A percentile compares a stretch with the other conserved stretches of the same genome.
Conservation (phyloP, 2,113 vertebrate species). For the Lagopus leucura region DNA sequence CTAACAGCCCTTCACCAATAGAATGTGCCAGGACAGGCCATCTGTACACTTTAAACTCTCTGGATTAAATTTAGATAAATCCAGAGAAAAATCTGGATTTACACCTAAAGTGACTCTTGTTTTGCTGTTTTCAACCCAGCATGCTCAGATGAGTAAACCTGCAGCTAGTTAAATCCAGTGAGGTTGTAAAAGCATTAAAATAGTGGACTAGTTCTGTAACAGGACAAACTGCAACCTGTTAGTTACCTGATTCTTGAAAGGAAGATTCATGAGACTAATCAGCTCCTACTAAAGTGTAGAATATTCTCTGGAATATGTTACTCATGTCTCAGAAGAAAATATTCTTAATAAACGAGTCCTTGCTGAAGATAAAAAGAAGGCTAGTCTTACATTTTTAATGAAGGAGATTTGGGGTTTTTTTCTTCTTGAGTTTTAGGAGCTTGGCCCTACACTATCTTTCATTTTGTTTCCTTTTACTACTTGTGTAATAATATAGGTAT, state of each 20-base stretch:
- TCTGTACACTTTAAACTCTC: background rate
- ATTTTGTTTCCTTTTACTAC: background rate
- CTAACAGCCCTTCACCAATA: fast-evolving
- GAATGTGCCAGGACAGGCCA: background rate
- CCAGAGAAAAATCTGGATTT: background rate
- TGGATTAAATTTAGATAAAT: background rate
- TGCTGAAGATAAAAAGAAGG: background rate
- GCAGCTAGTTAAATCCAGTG: background rate
- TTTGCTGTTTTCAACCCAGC: background rate
- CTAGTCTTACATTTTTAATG: background rate
- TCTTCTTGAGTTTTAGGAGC: background rate
- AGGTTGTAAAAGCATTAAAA: background rate
- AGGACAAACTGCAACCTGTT: background rate
- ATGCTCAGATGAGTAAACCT: background rate
- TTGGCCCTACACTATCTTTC: background rate
- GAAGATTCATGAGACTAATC: background rate
- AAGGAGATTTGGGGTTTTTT: background rate
- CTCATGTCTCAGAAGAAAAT: background rate
- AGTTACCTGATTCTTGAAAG: background rate
- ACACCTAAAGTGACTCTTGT: background rate
- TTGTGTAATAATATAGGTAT: background rate
- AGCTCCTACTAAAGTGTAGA: background rate
- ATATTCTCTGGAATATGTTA: background rate
- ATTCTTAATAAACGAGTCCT: background rate
- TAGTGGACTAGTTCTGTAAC: background rate